Evolutionary conservation across 2,113 vertebrate species (phyloP).

Genomic region (Coregonus clupeaformis): DNA sequence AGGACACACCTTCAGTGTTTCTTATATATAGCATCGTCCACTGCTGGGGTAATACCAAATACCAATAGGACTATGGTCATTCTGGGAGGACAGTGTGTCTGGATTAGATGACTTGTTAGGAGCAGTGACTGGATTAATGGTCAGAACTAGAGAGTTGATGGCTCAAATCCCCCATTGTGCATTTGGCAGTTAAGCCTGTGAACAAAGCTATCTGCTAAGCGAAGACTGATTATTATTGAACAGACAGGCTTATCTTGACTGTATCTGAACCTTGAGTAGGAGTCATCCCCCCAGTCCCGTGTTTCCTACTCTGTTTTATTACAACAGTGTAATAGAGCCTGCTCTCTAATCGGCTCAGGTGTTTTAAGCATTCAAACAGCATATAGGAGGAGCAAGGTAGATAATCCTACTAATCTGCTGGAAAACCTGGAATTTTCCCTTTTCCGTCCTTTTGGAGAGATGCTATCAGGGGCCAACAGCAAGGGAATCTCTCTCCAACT

Average conservation of each 20-base stretch:
- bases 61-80: not conserved
- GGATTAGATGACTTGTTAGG: conserved; percentile 3
- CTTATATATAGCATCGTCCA: too few species aligned
- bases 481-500: conserved; percentile 17
- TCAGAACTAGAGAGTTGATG: not conserved
- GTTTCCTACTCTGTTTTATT: conserved; percentile 1
- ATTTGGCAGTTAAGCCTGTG: conserved; percentile 17
- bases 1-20: too few species aligned
- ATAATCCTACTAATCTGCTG: conserved; percentile 34
- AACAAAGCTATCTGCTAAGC: conserved; percentile 9
- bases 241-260: conserved; percentile 1
- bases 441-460: conserved; percentile 28
- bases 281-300: conserved; percentile 22
- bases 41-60: too few species aligned
- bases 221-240: conserved; percentile 23
- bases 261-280: conserved; percentile 12
- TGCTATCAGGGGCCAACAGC: conserved; percentile 20
- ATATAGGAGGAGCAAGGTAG: conserved; percentile 24
- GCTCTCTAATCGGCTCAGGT: conserved; percentile 25
- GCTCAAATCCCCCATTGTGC: not conserved
- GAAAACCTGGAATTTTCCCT: not conserved
- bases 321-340: conserved; percentile 12
- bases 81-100: conserved; percentile 7
- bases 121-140: not conserved
- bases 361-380: conserved; percentile 27